Conservation (phyloP, 2,113 vertebrate species). For the Salvelinus namaycush region DNA sequence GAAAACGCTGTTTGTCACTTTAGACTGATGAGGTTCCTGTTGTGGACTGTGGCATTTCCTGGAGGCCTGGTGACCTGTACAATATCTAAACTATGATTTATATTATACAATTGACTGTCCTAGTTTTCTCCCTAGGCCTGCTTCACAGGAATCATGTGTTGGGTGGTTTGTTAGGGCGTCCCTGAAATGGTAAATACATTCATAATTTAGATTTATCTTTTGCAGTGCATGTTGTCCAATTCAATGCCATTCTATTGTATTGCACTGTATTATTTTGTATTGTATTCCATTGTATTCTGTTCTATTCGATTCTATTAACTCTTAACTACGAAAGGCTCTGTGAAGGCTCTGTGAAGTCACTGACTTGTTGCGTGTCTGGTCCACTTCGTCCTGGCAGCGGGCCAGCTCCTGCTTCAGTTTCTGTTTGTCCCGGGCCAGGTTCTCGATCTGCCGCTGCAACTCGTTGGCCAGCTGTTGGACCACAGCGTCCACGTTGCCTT, state of each 20-base stretch:
- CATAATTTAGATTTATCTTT: background rate
- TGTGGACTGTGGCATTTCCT: background rate
- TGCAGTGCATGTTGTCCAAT: background rate
- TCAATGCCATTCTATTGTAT: background rate
- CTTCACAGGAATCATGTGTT: background rate
- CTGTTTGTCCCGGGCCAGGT: conserved; percentile 54
- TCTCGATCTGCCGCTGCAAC: conserved; percentile 65
- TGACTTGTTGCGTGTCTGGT: conserved; percentile 67
- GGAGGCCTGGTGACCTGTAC: background rate
- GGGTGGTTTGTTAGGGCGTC: background rate
- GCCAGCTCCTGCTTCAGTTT: conserved; percentile 66
- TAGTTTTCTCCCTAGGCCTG: background rate
- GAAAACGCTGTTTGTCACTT: background rate
- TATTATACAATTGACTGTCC: background rate
- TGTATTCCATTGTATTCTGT: background rate
- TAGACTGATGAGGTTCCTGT: background rate
- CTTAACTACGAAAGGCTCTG: too few relatives aligned
- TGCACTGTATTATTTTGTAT: background rate
- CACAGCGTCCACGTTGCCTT: conserved; percentile 63
- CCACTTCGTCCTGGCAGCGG: conserved; percentile 49
- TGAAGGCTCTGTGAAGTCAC: background rate
- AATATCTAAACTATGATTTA: background rate
- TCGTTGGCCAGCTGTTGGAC: conserved; percentile 52
- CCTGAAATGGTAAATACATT: background rate
- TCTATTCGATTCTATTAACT: background rate